phyloP scores from a whole-genome alignment of 2,888 invertebrate genomes.

The Eurois occulta region DNA sequence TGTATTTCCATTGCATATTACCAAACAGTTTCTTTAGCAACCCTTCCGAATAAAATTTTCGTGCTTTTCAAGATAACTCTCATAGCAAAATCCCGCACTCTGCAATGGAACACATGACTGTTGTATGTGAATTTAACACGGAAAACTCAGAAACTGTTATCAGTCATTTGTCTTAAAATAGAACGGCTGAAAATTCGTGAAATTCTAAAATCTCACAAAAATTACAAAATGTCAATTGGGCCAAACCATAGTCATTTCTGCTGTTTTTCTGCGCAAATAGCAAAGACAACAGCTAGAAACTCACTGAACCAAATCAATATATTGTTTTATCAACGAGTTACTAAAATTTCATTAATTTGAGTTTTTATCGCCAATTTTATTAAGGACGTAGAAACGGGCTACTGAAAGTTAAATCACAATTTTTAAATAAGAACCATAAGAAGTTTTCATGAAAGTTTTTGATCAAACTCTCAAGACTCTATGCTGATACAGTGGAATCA shows the following conservation, averaged over 20 bases:
- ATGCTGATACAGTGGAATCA: background rate
- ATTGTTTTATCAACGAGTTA: background rate
- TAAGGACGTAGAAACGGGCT: background rate
- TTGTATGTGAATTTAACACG: conserved; percentile 71
- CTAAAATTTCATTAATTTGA: background rate
- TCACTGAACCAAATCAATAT: conserved; percentile 45
- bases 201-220: conserved; percentile 82
- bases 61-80: conserved; percentile 76
- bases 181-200: conserved; percentile 84
- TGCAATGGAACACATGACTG: conserved; percentile 75
- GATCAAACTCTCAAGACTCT: too few relatives aligned
- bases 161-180: conserved; percentile 89
- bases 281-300: conserved; percentile 57
- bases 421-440: rapidly evolving
- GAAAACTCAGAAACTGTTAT: conserved; percentile 80
- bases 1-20: conserved; percentile 88
- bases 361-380: background rate
- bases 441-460: background rate
- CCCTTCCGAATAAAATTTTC: conserved; percentile 70
- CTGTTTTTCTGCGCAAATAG: conserved; percentile 66
- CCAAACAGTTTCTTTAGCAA: conserved; percentile 68
- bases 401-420: background rate
- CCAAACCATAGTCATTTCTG: conserved; percentile 70
- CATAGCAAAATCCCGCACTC: conserved; percentile 72
- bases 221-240: conserved; percentile 78